Conservation (phyloP, 2,888 invertebrate species). For the Oligia strigilis region DNA sequence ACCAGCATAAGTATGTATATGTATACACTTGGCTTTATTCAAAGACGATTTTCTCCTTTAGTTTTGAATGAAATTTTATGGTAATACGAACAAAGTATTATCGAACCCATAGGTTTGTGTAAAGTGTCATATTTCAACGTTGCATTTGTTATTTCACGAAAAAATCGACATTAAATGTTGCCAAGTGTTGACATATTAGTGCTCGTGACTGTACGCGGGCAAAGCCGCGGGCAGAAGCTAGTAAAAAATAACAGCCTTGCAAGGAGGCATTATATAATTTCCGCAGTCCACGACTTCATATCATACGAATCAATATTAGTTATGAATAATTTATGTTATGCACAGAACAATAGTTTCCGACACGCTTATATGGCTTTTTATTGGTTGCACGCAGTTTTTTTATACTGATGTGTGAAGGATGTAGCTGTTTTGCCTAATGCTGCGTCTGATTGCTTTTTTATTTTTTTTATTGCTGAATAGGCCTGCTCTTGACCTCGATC, state of each 20-base stretch:
- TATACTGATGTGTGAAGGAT: slow-evolving; percentile 1
- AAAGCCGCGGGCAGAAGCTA: too few relatives aligned
- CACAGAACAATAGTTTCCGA: slow-evolving; percentile 61
- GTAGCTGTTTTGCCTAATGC: background rate
- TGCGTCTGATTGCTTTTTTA: background rate
- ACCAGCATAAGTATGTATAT: too few relatives aligned
- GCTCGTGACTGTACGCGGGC: too few relatives aligned
- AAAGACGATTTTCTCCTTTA: too few relatives aligned
- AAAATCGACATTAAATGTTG: too few relatives aligned
- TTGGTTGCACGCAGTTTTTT: slow-evolving; percentile 30
- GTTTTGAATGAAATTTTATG: too few relatives aligned
- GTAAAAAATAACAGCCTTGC: slow-evolving; percentile 3
- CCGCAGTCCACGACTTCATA: slow-evolving; percentile 24
- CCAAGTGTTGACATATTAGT: too few relatives aligned
- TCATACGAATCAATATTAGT: slow-evolving; percentile 64
- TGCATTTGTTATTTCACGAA: too few relatives aligned
- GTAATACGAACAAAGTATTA: too few relatives aligned
- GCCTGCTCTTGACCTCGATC: background rate
- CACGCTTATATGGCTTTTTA: slow-evolving; percentile 57
- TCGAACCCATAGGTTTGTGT: too few relatives aligned
- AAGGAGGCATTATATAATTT: background rate
- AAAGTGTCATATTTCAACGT: too few relatives aligned
- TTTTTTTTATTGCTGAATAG: background rate
- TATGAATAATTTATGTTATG: slow-evolving; percentile 69
- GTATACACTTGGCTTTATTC: too few relatives aligned